Evolutionary conservation across 2,113 vertebrate genomes (phyloP), one percentile per base, ranked within the genome.

Genomic region (Amia ocellicauda): DNA sequence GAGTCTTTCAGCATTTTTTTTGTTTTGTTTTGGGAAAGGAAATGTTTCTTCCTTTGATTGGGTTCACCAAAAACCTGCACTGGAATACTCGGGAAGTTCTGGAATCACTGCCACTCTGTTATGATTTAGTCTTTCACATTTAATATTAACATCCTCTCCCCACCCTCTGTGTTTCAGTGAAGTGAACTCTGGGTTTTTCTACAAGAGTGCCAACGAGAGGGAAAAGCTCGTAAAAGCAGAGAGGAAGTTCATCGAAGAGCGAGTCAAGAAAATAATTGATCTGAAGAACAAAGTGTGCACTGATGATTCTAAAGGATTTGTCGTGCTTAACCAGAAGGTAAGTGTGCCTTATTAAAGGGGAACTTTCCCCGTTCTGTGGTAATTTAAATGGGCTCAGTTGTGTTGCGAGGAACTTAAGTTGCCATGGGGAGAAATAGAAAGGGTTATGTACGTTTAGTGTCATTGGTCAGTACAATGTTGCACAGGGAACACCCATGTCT

Each of bases 251-350:
- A 97, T 97, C 36, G 94, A 95, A 84, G 95, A 99, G 10, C 90
- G 93, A 24, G 94, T 99, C 72, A 91, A 89, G 8, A 99, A 97
- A 83, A 97, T 99, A 68, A 77, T 98, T 23, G 92, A 89, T 3
- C 76, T 99, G 70, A 99, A 98, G 78, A 93, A 85, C 65, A 88
- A 81, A 76, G 91, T 91, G 28, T 97, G 93, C 73, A 85, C 88
- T 0, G 90, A 92, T 62, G 91, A 89, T 3, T 82, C 91, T 63
- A 98, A 97, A 80, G 91, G 94, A 60, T 98, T 99, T 65, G 82
- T 99, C 22, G 91, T 99, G 73, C 91, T 99, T 76, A 99, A 99
- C 82, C 96, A 99, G 78, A 99, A 99, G 97, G 97, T 98, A 73
- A 17, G 4, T 14, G 29, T 20, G 4, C 57, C 11, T 23, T 20